A percentile compares a stretch with the other conserved stretches of the same genome.
These are phyloP conservation scores for Osmoderma eremita DNA, from an alignment of 2,888 invertebrate genomes.

Conservation along the genomic window DNA sequence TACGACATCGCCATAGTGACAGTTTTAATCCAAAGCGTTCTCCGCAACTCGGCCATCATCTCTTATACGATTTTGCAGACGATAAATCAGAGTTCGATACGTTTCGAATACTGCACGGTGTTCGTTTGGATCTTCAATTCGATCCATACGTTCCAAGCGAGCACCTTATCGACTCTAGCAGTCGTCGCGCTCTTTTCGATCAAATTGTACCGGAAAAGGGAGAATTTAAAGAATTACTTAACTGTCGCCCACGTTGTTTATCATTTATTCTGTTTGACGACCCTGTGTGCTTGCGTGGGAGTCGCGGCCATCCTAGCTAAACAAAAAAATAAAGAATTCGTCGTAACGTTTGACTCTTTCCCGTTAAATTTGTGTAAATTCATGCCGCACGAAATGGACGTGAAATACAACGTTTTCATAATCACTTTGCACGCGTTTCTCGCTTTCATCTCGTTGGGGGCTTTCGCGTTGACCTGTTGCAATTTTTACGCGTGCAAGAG, in stretches of 20 bases:
- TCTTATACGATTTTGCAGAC: slow-evolving; percentile 59
- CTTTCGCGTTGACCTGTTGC: slow-evolving; percentile 61
- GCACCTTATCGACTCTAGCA: slow-evolving; percentile 65
- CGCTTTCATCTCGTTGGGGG: slow-evolving; percentile 63
- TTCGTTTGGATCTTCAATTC: slow-evolving; percentile 66
- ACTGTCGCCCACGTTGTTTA: slow-evolving; percentile 64
- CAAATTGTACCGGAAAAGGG: slow-evolving; percentile 58
- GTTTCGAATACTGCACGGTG: slow-evolving; percentile 62
- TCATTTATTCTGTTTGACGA: slow-evolving; percentile 66
- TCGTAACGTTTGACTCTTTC: slow-evolving; percentile 36
- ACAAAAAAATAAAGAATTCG: slow-evolving; percentile 45
- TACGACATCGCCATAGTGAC: slow-evolving; percentile 67
- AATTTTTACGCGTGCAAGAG: slow-evolving; percentile 55
- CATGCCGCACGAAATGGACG: slow-evolving; percentile 64
- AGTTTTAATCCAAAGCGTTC: slow-evolving; percentile 61
- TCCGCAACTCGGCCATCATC: slow-evolving; percentile 62
- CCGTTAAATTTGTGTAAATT: slow-evolving; percentile 58
- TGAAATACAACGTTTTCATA: slow-evolving; percentile 66
- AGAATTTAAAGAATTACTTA: slow-evolving; percentile 59
- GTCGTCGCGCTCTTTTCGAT: slow-evolving; percentile 64
- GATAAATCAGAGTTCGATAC: slow-evolving; percentile 50
- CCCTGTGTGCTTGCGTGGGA: slow-evolving; percentile 66
- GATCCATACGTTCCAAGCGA: slow-evolving; percentile 66
- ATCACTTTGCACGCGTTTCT: slow-evolving; percentile 66
- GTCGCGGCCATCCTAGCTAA: slow-evolving; percentile 66